Percentiles rank a stretch among this genome's conserved stretches.
Conservation (phyloP, 2,888 invertebrate genomes). For the Ophioninae sp. region DNA sequence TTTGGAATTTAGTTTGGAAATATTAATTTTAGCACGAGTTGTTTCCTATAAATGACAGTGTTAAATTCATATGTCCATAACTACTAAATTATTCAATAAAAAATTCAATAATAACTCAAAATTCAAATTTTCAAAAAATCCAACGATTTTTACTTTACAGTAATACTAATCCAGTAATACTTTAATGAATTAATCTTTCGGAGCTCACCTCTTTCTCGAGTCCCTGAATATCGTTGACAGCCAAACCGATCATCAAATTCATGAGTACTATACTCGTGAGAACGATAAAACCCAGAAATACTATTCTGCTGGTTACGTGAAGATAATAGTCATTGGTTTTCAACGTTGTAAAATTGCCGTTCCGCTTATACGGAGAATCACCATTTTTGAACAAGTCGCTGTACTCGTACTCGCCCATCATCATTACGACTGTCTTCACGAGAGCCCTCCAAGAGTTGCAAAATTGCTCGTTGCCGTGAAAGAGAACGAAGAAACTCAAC, state of each 20-base stretch:
- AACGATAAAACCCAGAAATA: conserved; percentile 82
- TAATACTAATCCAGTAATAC: too few species aligned
- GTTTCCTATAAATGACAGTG: too few species aligned
- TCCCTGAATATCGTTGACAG: conserved; percentile 83
- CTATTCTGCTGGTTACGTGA: conserved; percentile 79
- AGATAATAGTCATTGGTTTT: conserved; percentile 57
- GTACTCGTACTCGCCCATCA: conserved; percentile 84
- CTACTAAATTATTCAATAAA: too few species aligned
- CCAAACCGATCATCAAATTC: conserved; percentile 83
- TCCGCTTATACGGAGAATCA: neutral
- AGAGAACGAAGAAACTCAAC: conserved; percentile 83
- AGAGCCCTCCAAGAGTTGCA: conserved; percentile 72
- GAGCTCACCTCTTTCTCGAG: conserved; percentile 71
- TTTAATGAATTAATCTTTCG: too few species aligned
- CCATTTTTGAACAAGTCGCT: conserved; percentile 77
- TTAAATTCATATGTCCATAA: too few species aligned
- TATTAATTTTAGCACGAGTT: too few species aligned
- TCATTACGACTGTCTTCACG: conserved; percentile 83
- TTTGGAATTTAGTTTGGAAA: too few species aligned
- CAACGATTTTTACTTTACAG: too few species aligned
- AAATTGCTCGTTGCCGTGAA: conserved; percentile 80
- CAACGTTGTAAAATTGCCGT: conserved; percentile 11
- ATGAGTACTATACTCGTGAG: conserved; percentile 83
- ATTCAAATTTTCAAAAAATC: too few species aligned
- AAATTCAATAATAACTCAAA: too few species aligned